A percentile compares a stretch with the other conserved stretches of the same genome.
Conservation (phyloP, 2,797 vertebrate species). For the Paratrypauchen microcephalus region DNA sequence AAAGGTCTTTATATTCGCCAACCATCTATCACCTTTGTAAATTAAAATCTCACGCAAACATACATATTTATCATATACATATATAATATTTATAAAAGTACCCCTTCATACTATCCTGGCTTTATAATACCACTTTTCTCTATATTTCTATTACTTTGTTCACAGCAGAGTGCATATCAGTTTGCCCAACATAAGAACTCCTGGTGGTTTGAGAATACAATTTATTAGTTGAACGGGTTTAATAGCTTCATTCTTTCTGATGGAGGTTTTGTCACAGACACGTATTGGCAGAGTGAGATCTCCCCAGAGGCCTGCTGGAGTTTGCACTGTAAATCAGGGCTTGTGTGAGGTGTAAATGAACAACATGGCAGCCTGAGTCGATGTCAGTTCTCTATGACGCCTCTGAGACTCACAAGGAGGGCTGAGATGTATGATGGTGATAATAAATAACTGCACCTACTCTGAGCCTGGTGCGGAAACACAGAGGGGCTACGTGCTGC, state of each 20-base stretch:
- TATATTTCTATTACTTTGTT: slow-evolving; percentile 3
- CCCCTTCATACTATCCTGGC: background rate
- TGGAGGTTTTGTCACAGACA: slow-evolving; percentile 38
- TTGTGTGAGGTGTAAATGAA: slow-evolving; percentile 78
- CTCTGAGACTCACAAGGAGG: slow-evolving; percentile 41
- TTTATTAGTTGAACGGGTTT: slow-evolving; percentile 39
- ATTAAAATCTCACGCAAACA: background rate
- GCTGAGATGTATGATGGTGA: slow-evolving; percentile 38
- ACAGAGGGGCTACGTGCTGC: slow-evolving; percentile 8
- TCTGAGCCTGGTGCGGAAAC: slow-evolving; percentile 11
- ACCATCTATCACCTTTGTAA: background rate
- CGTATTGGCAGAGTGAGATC: slow-evolving; percentile 55
- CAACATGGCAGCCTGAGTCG: slow-evolving; percentile 65
- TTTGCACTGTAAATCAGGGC: slow-evolving; percentile 65
- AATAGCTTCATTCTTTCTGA: slow-evolving; percentile 37
- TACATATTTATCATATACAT: background rate
- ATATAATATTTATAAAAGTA: background rate
- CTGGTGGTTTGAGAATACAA: slow-evolving; percentile 22
- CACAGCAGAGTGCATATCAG: slow-evolving; percentile 13
- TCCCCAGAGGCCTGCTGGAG: slow-evolving; percentile 53
- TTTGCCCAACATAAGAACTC: slow-evolving; percentile 13
- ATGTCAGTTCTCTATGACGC: slow-evolving; percentile 54
- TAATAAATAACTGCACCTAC: slow-evolving; percentile 61
- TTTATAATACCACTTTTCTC: background rate
- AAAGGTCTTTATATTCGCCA: background rate